Conservation (phyloP, 2,113 vertebrate species). For the Plecturocebus donacophilus region DNA sequence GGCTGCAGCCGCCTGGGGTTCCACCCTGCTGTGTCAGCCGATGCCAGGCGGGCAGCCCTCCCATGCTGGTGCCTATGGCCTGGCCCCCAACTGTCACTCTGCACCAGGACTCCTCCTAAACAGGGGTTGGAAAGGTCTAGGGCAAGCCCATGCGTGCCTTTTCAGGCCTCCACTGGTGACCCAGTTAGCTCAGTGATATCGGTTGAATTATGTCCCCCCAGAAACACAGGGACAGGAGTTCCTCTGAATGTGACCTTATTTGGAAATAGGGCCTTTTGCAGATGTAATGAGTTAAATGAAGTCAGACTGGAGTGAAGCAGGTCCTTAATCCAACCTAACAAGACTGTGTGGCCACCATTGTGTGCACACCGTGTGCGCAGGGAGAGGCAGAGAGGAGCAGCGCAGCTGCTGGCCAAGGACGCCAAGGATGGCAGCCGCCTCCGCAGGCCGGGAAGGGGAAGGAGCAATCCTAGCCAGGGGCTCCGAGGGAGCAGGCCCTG, state of each 20-base stretch:
- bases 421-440: accelerated
- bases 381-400: not conserved
- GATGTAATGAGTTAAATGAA: not conserved
- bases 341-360: too few species aligned
- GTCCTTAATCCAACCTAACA: not conserved
- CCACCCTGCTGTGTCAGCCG: too few species aligned
- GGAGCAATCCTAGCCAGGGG: too few species aligned
- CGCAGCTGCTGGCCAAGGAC: not conserved
- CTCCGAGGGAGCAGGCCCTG: too few species aligned
- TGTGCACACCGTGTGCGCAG: too few species aligned
- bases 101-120: not conserved
- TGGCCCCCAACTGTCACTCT: not conserved
- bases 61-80: not conserved
- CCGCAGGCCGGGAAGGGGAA: not conserved
- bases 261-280: not conserved
- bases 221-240: not conserved
- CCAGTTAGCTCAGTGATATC: not conserved
- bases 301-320: not conserved
- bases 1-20: not conserved
- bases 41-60: not conserved
- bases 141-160: not conserved
- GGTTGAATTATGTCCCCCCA: not conserved
- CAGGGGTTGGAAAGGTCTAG: not conserved
- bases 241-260: not conserved
- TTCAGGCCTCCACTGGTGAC: not conserved